These are phyloP conservation scores for Myrmophylax atrothorax DNA, from an alignment of 2,113 vertebrate genomes.

Conservation along the genomic window DNA sequence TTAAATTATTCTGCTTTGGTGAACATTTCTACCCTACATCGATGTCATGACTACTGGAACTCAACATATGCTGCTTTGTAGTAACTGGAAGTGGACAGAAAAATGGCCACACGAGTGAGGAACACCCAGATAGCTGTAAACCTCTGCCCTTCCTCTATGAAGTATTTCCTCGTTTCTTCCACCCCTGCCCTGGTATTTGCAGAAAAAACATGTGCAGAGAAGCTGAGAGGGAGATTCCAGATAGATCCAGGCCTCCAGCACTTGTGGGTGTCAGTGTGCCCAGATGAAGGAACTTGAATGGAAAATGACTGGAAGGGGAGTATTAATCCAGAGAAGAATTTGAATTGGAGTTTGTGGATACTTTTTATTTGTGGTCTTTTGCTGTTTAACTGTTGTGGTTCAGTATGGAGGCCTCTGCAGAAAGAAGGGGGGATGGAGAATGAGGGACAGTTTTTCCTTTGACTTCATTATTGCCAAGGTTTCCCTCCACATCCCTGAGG, in stretches of 20 bases:
- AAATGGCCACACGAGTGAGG: not conserved
- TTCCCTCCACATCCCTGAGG: not conserved
- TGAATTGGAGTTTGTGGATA: not conserved
- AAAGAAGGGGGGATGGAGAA: not conserved
- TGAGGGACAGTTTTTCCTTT: not conserved
- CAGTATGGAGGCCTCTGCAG: not conserved
- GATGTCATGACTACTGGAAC: not conserved
- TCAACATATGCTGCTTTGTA: not conserved
- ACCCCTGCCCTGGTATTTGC: not conserved
- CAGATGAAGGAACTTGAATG: not conserved
- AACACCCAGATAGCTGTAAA: not conserved
- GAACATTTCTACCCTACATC: not conserved
- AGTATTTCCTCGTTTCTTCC: not conserved
- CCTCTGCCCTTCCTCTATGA: not conserved
- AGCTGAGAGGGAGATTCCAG: not conserved
- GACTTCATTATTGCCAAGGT: not conserved
- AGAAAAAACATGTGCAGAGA: not conserved
- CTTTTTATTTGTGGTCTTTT: slow-evolving; percentile 20
- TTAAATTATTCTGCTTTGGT: not conserved
- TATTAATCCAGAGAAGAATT: not conserved
- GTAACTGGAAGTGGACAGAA: not conserved
- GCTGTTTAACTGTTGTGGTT: not conserved
- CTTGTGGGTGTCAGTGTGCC: not conserved
- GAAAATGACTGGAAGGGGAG: slow-evolving; percentile 1
- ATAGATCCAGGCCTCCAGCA: not conserved